A percentile compares a stretch with the other conserved stretches of the same genome.
phyloP scores from a whole-genome alignment of 2,113 vertebrate species.

The Melanerpes formicivorus region DNA sequence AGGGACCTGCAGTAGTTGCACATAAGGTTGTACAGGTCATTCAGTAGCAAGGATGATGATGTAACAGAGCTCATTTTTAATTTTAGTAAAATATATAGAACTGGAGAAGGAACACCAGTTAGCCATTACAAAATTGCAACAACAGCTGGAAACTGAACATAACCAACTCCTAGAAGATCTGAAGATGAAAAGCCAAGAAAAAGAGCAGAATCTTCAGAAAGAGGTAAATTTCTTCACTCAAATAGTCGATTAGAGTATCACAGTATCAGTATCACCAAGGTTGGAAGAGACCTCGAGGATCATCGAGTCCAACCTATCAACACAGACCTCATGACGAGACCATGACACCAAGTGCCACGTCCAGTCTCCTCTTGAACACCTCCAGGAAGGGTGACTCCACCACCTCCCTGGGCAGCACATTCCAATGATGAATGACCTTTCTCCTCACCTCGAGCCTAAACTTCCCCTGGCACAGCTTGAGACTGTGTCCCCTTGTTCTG shows the following conservation, averaged over 20 bases:
- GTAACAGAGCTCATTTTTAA: conserved; percentile 3
- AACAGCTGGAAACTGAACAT: conserved; percentile 70
- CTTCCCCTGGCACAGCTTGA: too few relatives aligned
- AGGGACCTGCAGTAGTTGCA: not conserved
- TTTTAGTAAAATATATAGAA: conserved; percentile 60
- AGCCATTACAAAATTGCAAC: conserved; percentile 58
- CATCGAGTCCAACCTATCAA: too few relatives aligned
- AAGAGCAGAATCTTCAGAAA: conserved; percentile 72
- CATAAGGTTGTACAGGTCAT: not conserved
- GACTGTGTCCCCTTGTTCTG: too few relatives aligned
- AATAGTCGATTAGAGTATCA: not conserved
- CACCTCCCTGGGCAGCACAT: too few relatives aligned
- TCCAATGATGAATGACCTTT: too few relatives aligned
- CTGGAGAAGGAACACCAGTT: conserved; percentile 75
- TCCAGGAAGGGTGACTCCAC: too few relatives aligned
- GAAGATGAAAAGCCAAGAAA: conserved; percentile 61
- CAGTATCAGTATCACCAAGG: too few relatives aligned
- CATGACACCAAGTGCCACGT: too few relatives aligned
- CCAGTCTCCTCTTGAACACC: too few relatives aligned
- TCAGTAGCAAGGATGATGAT: not conserved
- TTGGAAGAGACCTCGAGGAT: too few relatives aligned
- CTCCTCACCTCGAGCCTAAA: too few relatives aligned
- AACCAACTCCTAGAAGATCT: conserved; percentile 64
- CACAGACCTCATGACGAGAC: too few relatives aligned
- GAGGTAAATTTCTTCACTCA: conserved; percentile 71